Conservation (phyloP, 2,797 vertebrate genomes). For the Diplodus puntazzo region DNA sequence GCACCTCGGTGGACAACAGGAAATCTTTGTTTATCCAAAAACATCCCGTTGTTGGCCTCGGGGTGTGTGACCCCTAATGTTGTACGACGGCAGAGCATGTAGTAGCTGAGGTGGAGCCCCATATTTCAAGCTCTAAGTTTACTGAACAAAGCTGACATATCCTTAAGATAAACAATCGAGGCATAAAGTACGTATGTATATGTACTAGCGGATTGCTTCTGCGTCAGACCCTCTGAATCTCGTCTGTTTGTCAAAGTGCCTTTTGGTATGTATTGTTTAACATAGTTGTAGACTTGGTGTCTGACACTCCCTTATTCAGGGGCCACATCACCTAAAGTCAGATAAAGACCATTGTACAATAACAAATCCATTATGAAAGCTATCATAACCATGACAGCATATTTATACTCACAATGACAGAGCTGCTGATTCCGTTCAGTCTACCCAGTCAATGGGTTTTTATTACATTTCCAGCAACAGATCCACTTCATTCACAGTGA, state of each 20-base stretch:
- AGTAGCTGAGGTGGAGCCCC: constrained; percentile 55
- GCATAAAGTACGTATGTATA: constrained; percentile 54
- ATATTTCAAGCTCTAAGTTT: constrained; percentile 56
- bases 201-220: constrained; percentile 40
- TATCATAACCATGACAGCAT: not conserved
- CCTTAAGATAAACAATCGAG: constrained; percentile 70
- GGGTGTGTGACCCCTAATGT: constrained; percentile 64
- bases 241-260: constrained; percentile 47
- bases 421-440: constrained; percentile 42
- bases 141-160: constrained; percentile 65
- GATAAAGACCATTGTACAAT: constrained; percentile 7
- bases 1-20: constrained; percentile 89
- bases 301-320: constrained; percentile 35
- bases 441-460: constrained; percentile 85
- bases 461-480: constrained; percentile 79
- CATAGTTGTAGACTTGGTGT: constrained; percentile 36
- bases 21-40: constrained; percentile 85
- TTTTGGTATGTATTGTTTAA: constrained; percentile 69
- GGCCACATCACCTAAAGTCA: constrained; percentile 38
- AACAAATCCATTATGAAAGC: constrained; percentile 1
- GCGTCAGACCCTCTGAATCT: constrained; percentile 51
- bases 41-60: constrained; percentile 80
- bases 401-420: constrained; percentile 29
- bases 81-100: constrained; percentile 30
- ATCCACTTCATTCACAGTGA: constrained; percentile 82